phyloP scores from a whole-genome alignment of 2,113 vertebrate species.

The Ailuropoda melanoleuca region DNA sequence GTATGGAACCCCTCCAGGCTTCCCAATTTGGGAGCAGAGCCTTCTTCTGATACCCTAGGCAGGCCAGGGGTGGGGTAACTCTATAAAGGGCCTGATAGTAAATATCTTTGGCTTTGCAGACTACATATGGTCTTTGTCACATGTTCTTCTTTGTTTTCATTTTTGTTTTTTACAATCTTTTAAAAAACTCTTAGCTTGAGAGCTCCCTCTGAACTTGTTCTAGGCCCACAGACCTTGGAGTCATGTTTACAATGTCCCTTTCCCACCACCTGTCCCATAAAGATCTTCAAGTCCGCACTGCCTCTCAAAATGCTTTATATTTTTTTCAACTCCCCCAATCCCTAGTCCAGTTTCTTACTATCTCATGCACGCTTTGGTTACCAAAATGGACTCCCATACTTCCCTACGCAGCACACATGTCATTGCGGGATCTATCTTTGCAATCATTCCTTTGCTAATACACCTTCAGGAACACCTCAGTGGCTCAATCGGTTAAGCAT shows the following conservation, averaged over 20 bases:
- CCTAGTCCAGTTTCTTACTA: not conserved
- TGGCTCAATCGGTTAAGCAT: too few species aligned
- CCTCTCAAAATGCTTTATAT: not conserved
- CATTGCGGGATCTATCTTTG: not conserved
- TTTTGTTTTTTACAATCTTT: not conserved
- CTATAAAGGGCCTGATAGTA: not conserved
- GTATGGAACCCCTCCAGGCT: not conserved
- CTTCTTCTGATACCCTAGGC: not conserved
- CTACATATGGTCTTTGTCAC: not conserved
- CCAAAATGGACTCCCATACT: not conserved
- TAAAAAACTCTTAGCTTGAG: constrained; percentile 38
- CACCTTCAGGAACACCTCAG: not conserved
- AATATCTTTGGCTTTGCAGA: not conserved
- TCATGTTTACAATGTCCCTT: not conserved
- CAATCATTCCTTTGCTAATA: not conserved
- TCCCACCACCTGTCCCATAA: not conserved
- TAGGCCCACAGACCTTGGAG: not conserved
- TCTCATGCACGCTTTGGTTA: not conserved
- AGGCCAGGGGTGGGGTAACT: not conserved
- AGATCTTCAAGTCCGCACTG: not conserved
- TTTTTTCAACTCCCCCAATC: not conserved
- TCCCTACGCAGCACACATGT: not conserved
- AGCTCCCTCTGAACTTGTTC: not conserved
- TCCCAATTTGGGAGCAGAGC: not conserved
- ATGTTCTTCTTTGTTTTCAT: not conserved